Base-by-base conservation (phyloP, 2,113 vertebrate species). In the Aythya baeri region DNA sequence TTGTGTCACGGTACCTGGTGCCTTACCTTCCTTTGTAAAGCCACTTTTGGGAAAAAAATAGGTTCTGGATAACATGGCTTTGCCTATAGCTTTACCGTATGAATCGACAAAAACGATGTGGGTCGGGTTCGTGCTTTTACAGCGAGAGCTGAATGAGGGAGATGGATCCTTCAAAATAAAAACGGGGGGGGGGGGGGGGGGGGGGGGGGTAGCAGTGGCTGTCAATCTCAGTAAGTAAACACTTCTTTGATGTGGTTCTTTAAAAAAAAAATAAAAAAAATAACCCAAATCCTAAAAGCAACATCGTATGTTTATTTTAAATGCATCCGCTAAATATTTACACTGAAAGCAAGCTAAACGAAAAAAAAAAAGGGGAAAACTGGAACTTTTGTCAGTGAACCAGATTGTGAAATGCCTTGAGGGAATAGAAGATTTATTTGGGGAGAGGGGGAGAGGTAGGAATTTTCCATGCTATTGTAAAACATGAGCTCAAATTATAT, bases 401-500 rank as follows among this genome's bases (percentile, higher is more conserved):
- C 94, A 96, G 95, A 92, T 90, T 95, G 93, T 93, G 90, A 93
- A 96, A 95, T 88, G 94, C 95, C 93, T 94, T 75, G 72, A 95
- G 95, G 92, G 92, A 95, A 96, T 8, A 84, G 81, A 94, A 81
- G 79, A 94, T 83, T 95, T 96, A 90, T 95, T 94, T 93, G 91
- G 83, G 94, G 88, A 94, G 86, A 94, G 78, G 92, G 89, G 66
- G 79, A 88, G 91, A 96, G 84, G 86, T 91, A 96, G 95, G 93
- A 96, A 95, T 96, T 97, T 96, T 96, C 95, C 92, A 96, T 78
- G 89, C 93, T 91, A 96, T 94, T 96, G 93, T 95, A 95, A 97
- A 97, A 96, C 84, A 90, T 36, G 88, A 94, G 91, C 79, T 94
- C 94, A 95, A 94, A 95, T 96, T 86, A 89, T 86, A 94, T 89